Conservation (phyloP, 2,888 invertebrate species). For the Pollenia griseotomentosa region DNA sequence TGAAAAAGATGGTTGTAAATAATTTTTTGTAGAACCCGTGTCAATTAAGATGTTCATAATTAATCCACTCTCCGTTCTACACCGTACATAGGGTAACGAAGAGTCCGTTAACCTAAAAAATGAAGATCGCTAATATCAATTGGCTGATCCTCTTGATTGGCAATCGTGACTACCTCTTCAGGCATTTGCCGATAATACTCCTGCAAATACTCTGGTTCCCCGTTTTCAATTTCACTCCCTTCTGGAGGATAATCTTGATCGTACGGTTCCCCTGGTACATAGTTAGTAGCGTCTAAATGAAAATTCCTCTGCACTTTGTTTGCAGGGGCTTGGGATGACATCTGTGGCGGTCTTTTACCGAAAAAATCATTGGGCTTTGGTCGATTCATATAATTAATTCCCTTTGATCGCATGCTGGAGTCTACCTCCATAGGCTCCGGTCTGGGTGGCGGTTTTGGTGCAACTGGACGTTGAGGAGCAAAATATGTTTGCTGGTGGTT, state of each 20-base stretch:
- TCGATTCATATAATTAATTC: conserved; percentile 29
- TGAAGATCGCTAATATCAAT: conserved; percentile 2
- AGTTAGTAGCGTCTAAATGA: conserved; percentile 12
- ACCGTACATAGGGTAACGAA: conserved; percentile 46
- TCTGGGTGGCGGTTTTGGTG: conserved; percentile 44
- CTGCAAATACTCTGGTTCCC: neutral
- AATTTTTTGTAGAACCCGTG: conserved; percentile 52
- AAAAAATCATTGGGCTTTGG: conserved; percentile 15
- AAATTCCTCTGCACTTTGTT: conserved; percentile 17
- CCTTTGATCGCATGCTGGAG: neutral
- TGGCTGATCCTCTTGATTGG: neutral
- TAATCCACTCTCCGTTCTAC: conserved; percentile 23
- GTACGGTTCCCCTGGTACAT: neutral
- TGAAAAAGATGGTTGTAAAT: conserved; percentile 14
- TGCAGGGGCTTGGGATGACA: neutral
- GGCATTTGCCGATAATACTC: conserved; percentile 3
- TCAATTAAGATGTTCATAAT: conserved; percentile 38
- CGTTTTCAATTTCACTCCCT: neutral
- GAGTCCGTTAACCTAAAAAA: conserved; percentile 52
- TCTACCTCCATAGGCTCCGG: conserved; percentile 50
- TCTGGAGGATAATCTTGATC: neutral
- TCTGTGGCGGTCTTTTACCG: conserved; percentile 26
- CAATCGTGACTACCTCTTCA: neutral
- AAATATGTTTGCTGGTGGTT: neutral
- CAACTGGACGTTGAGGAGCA: conserved; percentile 10